Percentiles rank a stretch among this genome's conserved stretches.
These are phyloP conservation scores for Minunthozetes semirufus DNA, from an alignment of 2,888 invertebrate species.

Conservation along the genomic window DNA sequence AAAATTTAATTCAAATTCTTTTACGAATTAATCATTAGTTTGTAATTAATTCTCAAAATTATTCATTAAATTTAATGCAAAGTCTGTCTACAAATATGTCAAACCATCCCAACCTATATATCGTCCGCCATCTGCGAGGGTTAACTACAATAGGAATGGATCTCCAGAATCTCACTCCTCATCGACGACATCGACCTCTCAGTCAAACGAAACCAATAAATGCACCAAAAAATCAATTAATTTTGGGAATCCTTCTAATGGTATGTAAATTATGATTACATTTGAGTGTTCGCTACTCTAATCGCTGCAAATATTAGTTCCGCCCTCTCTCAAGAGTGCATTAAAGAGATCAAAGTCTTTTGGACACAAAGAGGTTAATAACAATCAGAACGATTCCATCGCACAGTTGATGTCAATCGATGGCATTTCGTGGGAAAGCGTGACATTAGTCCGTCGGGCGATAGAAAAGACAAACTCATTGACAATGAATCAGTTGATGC, in stretches of 20 bases:
- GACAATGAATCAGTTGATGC: slow-evolving; percentile 68
- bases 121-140: slow-evolving; percentile 37
- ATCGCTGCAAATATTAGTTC: not conserved
- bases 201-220: not conserved
- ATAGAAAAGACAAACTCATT: slow-evolving; percentile 63
- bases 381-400: slow-evolving; percentile 13
- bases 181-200: slow-evolving; percentile 8
- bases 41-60: not conserved
- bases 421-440: slow-evolving; percentile 33
- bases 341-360: slow-evolving; percentile 43
- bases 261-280: slow-evolving; percentile 14
- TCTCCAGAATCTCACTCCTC: slow-evolving; percentile 33
- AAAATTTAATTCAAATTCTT: not conserved
- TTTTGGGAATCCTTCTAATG: not conserved
- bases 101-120: slow-evolving; percentile 36
- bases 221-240: not conserved
- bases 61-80: not conserved
- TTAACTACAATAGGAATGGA: not conserved
- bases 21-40: not conserved
- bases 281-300: not conserved
- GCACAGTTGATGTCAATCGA: slow-evolving; percentile 28
- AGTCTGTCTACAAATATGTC: slow-evolving; percentile 26
- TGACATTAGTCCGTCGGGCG: slow-evolving; percentile 29
- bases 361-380: slow-evolving; percentile 34
- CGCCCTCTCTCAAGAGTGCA: slow-evolving; percentile 38